Conservation (phyloP, 2,888 invertebrate species). For the Trimorus sp. region DNA sequence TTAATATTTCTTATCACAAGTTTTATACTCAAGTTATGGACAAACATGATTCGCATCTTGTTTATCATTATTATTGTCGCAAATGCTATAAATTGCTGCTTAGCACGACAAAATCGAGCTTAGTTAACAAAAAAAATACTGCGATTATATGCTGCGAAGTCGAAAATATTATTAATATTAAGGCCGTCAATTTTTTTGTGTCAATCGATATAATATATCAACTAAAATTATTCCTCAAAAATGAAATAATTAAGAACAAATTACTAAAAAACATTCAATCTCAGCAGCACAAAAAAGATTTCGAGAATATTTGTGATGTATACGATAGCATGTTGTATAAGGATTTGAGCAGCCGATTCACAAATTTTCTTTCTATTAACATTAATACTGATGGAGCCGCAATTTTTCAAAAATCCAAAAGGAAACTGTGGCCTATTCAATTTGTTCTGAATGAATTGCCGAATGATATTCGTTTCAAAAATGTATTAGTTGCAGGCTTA, state of each 20-base stretch:
- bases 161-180: not conserved
- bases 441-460: conserved; percentile 26
- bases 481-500: conserved; percentile 6
- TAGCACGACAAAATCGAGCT: conserved; percentile 2
- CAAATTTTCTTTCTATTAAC: conserved; percentile 8
- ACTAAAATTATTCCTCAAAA: conserved; percentile 1
- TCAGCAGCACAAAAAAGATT: not conserved
- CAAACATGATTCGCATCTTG: conserved; percentile 3
- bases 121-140: not conserved
- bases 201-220: conserved; percentile 14
- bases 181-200: conserved; percentile 2
- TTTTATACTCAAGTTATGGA: conserved; percentile 15
- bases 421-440: conserved; percentile 25
- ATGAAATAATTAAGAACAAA: conserved; percentile 1
- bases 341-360: not conserved
- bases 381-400: conserved; percentile 21
- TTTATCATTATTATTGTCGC: conserved; percentile 16
- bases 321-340: not conserved
- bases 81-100: not conserved
- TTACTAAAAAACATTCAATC: conserved; percentile 13
- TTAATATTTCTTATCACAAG: conserved; percentile 26
- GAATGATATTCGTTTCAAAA: conserved; percentile 23
- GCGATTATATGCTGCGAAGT: not conserved
- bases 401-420: conserved; percentile 22
- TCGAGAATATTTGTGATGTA: not conserved